Evolutionary conservation across 2,113 vertebrate species (phyloP).

Genomic region (Glaucomys volans): DNA sequence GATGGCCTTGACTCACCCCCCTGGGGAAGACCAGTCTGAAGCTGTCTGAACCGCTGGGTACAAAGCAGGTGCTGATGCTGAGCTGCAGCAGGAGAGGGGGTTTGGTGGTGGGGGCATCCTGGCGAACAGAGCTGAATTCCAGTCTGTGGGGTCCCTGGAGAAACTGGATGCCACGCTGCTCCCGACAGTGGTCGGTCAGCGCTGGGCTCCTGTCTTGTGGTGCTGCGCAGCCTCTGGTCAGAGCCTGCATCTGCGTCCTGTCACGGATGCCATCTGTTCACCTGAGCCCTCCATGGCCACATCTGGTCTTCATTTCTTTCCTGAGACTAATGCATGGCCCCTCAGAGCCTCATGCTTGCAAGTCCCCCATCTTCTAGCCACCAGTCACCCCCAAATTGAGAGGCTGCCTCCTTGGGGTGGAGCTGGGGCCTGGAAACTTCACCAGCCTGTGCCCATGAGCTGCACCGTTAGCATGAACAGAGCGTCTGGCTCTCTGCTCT

Average conservation of each 20-base stretch:
- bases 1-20: background rate
- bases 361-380: background rate
- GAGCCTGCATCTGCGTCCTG: slow-evolving; percentile 83
- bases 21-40: background rate
- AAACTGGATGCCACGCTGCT: background rate
- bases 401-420: background rate
- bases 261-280: slow-evolving; percentile 63
- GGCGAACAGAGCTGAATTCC: background rate
- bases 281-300: slow-evolving; percentile 69
- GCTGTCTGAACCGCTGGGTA: background rate
- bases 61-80: background rate
- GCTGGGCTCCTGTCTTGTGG: background rate
- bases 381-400: fast-evolving
- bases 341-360: background rate
- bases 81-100: background rate
- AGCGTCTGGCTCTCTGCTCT: slow-evolving; percentile 80
- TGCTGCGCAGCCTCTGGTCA: fast-evolving
- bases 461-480: background rate
- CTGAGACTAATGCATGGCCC: background rate
- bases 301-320: slow-evolving; percentile 72
- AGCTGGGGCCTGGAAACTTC: fast-evolving
- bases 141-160: fast-evolving
- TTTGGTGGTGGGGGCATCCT: background rate
- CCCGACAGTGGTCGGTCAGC: slow-evolving; percentile 62
- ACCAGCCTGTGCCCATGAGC: background rate